phyloP scores from a whole-genome alignment of 1,140 invertebrate genomes.

The Theocolax elegans region DNA sequence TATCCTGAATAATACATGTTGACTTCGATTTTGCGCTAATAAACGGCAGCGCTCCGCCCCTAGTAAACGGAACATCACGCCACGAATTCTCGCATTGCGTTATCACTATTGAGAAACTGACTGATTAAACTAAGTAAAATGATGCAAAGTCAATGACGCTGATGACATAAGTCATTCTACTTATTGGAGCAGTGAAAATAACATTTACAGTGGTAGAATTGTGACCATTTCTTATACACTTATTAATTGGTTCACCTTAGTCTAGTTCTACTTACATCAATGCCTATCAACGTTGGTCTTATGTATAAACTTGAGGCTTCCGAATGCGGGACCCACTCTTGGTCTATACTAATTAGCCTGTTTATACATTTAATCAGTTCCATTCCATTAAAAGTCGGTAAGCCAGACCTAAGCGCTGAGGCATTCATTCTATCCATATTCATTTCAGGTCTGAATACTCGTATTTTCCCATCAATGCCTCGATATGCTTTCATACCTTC shows the following conservation, averaged over 20 bases:
- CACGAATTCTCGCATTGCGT: conserved; percentile 44
- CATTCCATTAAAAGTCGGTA: conserved; percentile 90
- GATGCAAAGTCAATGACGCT: conserved; percentile 43
- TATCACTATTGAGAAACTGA: conserved; percentile 53
- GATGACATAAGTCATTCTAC: conserved; percentile 46
- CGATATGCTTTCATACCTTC: conserved; percentile 99
- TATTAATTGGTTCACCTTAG: conserved; percentile 4
- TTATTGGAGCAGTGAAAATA: conserved; percentile 24
- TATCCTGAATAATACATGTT: conserved; percentile 17
- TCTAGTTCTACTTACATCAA: conserved; percentile 80
- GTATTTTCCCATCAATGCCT: conserved; percentile 91
- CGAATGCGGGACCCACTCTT: conserved; percentile 96
- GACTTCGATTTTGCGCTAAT: not conserved
- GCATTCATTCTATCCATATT: conserved; percentile 95
- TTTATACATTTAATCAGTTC: conserved; percentile 91
- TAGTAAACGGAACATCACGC: conserved; percentile 42
- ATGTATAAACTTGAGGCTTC: conserved; percentile 93
- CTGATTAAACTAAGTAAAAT: conserved; percentile 37
- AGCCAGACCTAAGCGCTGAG: conserved; percentile 83
- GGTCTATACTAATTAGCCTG: conserved; percentile 90
- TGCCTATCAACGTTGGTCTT: conserved; percentile 95
- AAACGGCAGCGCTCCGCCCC: conserved; percentile 16
- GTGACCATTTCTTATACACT: conserved; percentile 5
- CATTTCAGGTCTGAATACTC: conserved; percentile 93
- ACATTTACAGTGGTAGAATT: not conserved